A percentile compares a stretch with the other conserved stretches of the same genome.
These are phyloP conservation scores for Drosophila nr. perissopoda DNA, from an alignment of 2,888 invertebrate species.

Conservation along the genomic window DNA sequence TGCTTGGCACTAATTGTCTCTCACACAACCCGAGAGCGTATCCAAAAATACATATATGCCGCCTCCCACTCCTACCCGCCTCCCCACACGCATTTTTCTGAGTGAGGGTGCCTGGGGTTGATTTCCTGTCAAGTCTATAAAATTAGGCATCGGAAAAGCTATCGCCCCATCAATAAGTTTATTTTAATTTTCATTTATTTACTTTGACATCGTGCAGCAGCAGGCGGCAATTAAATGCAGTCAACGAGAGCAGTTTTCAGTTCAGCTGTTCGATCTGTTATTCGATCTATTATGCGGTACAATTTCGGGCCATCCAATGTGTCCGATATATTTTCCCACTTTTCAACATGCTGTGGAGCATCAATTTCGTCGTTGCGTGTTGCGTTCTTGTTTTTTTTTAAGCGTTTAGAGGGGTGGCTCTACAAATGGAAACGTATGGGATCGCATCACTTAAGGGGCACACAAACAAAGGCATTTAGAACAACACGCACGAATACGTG, in stretches of 20 bases:
- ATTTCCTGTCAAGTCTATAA: constrained; percentile 44
- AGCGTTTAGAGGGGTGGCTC: constrained; percentile 23
- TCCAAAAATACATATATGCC: constrained; percentile 6
- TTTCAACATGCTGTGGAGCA: constrained; percentile 35
- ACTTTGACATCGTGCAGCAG: constrained; percentile 75
- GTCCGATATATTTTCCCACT: constrained; percentile 35
- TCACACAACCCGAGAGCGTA: constrained; percentile 43
- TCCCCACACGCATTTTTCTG: background rate
- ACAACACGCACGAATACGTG: background rate
- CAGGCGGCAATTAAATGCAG: constrained; percentile 80
- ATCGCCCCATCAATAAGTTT: constrained; percentile 69
- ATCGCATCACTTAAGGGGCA: constrained; percentile 63
- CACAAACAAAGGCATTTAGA: constrained; percentile 47
- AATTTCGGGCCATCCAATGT: constrained; percentile 20
- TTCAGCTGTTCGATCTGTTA: constrained; percentile 12
- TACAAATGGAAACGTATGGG: constrained; percentile 39
- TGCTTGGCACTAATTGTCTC: constrained; percentile 69
- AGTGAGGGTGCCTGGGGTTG: constrained; percentile 16
- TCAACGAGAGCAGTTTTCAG: constrained; percentile 65
- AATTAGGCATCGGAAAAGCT: constrained; percentile 41
- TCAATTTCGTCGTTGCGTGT: constrained; percentile 49
- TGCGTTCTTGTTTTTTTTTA: constrained; percentile 33
- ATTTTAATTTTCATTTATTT: constrained; percentile 77
- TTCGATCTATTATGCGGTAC: constrained; percentile 35
- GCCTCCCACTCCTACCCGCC: background rate